These are phyloP conservation scores for Aspidoscelis tigris DNA, from an alignment of 2,113 vertebrate species.

Conservation along the genomic window DNA sequence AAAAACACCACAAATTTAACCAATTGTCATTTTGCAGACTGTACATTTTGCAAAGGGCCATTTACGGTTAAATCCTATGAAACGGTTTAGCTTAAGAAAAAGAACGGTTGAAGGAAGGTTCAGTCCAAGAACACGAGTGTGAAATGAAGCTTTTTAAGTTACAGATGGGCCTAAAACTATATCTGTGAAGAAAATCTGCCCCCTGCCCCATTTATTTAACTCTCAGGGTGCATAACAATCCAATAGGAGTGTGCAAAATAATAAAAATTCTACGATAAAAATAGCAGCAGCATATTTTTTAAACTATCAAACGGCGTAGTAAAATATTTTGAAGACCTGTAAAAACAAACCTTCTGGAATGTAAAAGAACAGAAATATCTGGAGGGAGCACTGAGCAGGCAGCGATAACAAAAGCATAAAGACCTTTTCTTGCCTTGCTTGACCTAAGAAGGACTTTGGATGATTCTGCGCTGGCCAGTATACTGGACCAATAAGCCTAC, in stretches of 20 bases:
- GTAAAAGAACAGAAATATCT: no score
- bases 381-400: background rate
- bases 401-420: no score
- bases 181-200: background rate
- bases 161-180: background rate
- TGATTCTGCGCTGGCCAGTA: no score
- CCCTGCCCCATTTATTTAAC: background rate
- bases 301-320: background rate
- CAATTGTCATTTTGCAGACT: background rate
- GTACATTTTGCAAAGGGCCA: no score
- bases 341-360: background rate
- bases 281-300: background rate
- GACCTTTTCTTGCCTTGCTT: no score
- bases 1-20: no score
- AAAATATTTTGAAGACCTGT: background rate
- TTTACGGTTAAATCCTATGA: background rate
- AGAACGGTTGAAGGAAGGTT: background rate
- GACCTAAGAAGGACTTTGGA: no score
- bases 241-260: background rate
- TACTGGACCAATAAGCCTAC: no score
- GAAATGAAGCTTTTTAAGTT: background rate
- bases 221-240: background rate
- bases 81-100: background rate
- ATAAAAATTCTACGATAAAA: background rate
- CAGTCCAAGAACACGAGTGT: background rate